Base-by-base conservation (phyloP, 2,888 invertebrate species). In the Caradrina clavipalpis region DNA sequence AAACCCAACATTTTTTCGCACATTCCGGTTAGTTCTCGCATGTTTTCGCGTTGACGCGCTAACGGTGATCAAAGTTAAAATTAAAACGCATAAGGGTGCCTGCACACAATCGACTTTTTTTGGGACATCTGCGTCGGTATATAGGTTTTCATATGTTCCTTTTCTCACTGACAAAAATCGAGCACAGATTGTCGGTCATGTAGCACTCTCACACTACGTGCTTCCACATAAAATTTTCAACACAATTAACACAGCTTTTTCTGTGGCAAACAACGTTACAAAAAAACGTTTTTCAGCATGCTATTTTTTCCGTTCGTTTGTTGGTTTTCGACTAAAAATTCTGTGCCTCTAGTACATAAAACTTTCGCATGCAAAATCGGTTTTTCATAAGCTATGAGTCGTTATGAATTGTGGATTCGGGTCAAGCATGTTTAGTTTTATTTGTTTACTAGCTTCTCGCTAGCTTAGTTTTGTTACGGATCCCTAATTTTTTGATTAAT, bases 181-280 rank as follows among this genome's bases (percentile, higher is more conserved):
- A 35, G 35, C 8, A 8, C 35, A 8, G 35, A 35, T 35, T 35
- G 35, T 7, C 7, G 35, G 35, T 35, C 35, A 8, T 35, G 8
- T 35, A 8, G 35, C 35, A 35, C 35, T 35, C 35, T 35, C 8
- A 42, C 51, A 49, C 53, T 45, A 55, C 67, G 58, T 62, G 58
- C 49, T 62, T 39, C 49, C 31, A 63, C 76, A 55, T 71, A 45
- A 50, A 80, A 80, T 42, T 75, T 69, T 80, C 64, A 77, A 74
- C 39, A 51, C 66, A 77, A 74, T 83, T 69, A 80, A 66, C 72
- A 72, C 67, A 17, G 39, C 11, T 42, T 61, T 74, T 79, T 59
- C 8, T 54, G 56, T 19, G 13, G 31, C 60, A 69, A 66, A 69
- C 59, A 60, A 78, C 42, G 42, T 26, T 0, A 39, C 39, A 13